A percentile compares a stretch with the other conserved stretches of the same genome.
Conservation (phyloP, 2,113 vertebrate genomes). For the Oncorhynchus clarkii region DNA sequence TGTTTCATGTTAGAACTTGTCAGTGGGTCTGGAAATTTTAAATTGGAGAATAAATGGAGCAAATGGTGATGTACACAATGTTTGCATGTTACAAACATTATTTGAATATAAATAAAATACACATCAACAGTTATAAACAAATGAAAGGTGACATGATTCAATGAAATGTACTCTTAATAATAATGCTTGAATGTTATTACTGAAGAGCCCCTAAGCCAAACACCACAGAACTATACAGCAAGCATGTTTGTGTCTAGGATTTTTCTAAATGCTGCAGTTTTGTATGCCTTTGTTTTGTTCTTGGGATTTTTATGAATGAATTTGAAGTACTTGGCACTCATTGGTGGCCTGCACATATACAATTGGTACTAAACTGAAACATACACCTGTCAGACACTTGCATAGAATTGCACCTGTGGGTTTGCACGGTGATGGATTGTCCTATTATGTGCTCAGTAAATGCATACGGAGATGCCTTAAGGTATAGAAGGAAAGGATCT, state of each 20-base stretch:
- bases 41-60: conserved; percentile 16
- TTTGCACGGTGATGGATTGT: conserved; percentile 36
- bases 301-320: too few species aligned
- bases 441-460: conserved; percentile 23
- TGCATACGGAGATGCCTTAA: conserved; percentile 33
- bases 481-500: neutral
- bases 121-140: too few species aligned
- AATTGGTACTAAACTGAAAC: too few species aligned
- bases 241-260: too few species aligned
- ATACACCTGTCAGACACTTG: conserved; percentile 6
- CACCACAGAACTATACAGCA: too few species aligned
- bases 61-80: conserved; percentile 25
- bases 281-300: too few species aligned
- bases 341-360: conserved; percentile 28
- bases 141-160: too few species aligned
- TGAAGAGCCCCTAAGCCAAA: too few species aligned
- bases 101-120: neutral
- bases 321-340: too few species aligned
- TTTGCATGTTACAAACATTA: conserved; percentile 20
- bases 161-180: too few species aligned
- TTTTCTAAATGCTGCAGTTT: too few species aligned
- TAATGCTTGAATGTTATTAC: too few species aligned
- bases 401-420: conserved; percentile 41
- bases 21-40: conserved; percentile 40
- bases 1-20: conserved; percentile 43